Base-by-base conservation (phyloP, 2,888 invertebrate genomes). In the Apamea sordens region DNA sequence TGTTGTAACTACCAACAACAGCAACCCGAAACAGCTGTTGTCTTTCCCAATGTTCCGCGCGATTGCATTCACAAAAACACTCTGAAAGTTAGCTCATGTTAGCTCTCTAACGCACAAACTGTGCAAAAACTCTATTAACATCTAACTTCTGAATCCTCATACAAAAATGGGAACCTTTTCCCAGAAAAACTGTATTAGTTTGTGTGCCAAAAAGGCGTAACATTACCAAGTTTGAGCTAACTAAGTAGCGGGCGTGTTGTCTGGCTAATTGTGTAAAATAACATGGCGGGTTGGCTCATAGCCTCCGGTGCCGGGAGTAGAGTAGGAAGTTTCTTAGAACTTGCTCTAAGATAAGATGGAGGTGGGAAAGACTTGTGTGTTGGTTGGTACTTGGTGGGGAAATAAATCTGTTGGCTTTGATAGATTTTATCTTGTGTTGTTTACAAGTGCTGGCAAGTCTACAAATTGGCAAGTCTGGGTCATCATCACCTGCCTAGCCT, bases 231-330 rank as follows among this genome's bases (percentile, higher is more conserved):
- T 85, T 89, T 36, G 71, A 73, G 47, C 74, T 75, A 82, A 79
- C 75, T 82, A 69, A 76, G 88, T 80, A 77, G 67, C 36, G 64
- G 64, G 73, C 76, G 79, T 73, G 80, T 88, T 87, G 83, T 87
- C 86, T 88, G 86, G 89, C 86, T 94, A 94, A 94, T 93, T 94
- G 92, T 92, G 92, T 93, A 92, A 90, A 93, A 93, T 92, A 94
- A 94, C 93, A 94, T 89, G 88, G 89, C 89, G 93, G 92, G 92
- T 91, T 92, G 91, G 92, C 92, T 94, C 93, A 92, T 93, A 91
- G 92, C 93, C 91, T 83, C 87, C 84, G 92, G 92, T 84, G 83
- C 75, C 85, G 89, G 88, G 87, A 83, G 87, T 32, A 28, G 32
- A 86, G 78, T 73, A 77, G 3, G 86, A 93, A 95, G 92, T 94